A percentile compares a stretch with the other conserved stretches of the same genome.
phyloP scores from a whole-genome alignment of 2,797 vertebrate genomes.

The Hydrocynus forskahlii region DNA sequence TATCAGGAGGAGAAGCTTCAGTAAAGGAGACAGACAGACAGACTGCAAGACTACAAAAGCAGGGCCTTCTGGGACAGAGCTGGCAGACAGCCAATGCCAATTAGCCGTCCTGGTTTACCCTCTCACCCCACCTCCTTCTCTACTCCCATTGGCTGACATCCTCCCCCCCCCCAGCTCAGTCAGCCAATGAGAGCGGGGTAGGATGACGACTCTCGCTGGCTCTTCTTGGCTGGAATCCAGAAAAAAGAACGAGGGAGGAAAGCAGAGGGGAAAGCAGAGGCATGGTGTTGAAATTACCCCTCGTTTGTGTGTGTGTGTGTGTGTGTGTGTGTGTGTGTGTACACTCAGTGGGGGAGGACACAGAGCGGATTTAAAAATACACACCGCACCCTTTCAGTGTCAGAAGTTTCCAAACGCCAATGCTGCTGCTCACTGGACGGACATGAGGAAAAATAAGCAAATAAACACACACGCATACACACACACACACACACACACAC shows the following conservation, averaged over 20 bases:
- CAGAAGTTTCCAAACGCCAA: slow-evolving; percentile 48
- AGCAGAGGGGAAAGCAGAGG: background rate
- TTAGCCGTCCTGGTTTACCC: slow-evolving; percentile 48
- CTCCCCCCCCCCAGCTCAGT: slow-evolving; percentile 8
- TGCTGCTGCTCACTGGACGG: slow-evolving; percentile 34
- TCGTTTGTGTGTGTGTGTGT: slow-evolving; percentile 5
- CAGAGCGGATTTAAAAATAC: slow-evolving; percentile 48
- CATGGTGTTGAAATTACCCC: slow-evolving; percentile 39
- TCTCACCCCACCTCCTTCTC: slow-evolving; percentile 11
- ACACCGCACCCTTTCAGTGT: slow-evolving; percentile 49
- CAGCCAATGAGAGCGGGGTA: slow-evolving; percentile 42
- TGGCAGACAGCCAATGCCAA: slow-evolving; percentile 48
- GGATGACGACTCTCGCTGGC: slow-evolving; percentile 20
- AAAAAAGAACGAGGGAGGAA: slow-evolving; percentile 26
- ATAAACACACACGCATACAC: background rate
- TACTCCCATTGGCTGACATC: slow-evolving; percentile 35
- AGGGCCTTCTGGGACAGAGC: slow-evolving; percentile 5
- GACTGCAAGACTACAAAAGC: slow-evolving; percentile 43
- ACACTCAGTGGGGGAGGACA: slow-evolving; percentile 16
- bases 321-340: slow-evolving; percentile 14
- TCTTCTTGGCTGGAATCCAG: slow-evolving; percentile 40
- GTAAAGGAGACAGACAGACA: slow-evolving; percentile 34
- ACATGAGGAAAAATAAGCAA: background rate
- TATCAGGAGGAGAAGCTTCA: background rate
- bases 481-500: too few species aligned